Evolutionary conservation across 1,140 invertebrate genomes (phyloP), one percentile per base, ranked within the genome.

Genomic region (Saccostrea echinata): DNA sequence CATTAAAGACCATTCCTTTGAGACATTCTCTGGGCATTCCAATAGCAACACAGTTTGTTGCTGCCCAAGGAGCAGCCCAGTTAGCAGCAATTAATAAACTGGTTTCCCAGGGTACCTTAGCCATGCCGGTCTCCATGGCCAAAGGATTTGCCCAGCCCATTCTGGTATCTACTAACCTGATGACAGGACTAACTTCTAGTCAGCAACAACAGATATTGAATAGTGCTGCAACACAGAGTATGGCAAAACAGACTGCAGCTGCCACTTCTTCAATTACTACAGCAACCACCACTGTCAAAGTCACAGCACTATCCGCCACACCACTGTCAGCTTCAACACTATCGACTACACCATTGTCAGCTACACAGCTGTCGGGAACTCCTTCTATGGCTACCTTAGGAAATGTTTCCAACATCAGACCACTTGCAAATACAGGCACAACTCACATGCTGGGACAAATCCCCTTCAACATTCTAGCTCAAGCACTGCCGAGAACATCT

Each of bases 401-500:
- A 21, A 57, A 52, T 52, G 51, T 88, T 16, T 51, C 85, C 11
- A 90, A 71, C 24, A 80, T 88, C 12, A 81, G 86, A 61, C 88
- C 87, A 51, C 24, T 87, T 18, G 82, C 80, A 4, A 71, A 55
- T 30, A 52, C 87, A 21, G 84, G 84, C 68, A 61, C 89, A 43
- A 61, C 68, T 30, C 53, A 68, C 61, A 84, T 86, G 64, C 53
- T 81, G 3, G 84, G 80, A 71, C 84, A 85, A 55, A 84, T 88
- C 51, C 88, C 89, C 11, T 84, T 90, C 16, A 90, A 90, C 84
- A 85, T 88, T 35, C 71, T 91, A 24, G 52, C 87, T 30, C 55
- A 87, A 76, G 83, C 84, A 80, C 71, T 91, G 24, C 86, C 86
- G 16, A 88, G 86, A 43, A 91, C 86, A 83, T 85, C 76, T 43